Evolutionary conservation across 2,888 invertebrate genomes (phyloP).

Genomic region (Nephrotoma appendiculata): DNA sequence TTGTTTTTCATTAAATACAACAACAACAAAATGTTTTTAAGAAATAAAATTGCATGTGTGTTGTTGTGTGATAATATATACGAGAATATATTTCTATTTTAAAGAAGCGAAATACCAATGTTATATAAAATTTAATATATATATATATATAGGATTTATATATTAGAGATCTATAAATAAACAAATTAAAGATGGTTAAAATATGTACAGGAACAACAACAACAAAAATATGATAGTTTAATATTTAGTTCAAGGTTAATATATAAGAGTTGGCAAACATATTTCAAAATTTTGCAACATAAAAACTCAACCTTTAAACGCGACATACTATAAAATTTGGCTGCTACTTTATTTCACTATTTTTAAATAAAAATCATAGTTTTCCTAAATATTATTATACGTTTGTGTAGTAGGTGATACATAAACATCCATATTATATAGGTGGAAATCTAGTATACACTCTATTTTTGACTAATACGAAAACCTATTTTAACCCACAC

Average conservation of each 20-base stretch:
- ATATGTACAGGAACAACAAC: not conserved
- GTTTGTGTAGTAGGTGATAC: no score
- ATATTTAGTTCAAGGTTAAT: not conserved
- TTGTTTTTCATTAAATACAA: not conserved
- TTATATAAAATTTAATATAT: not conserved
- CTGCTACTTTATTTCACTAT: not conserved
- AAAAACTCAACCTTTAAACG: not conserved
- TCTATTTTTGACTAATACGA: not conserved
- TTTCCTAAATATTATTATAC: not conserved
- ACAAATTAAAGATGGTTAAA: not conserved
- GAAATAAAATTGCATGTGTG: not conserved
- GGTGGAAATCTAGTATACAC: not conserved
- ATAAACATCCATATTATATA: no score
- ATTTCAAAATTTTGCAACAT: not conserved
- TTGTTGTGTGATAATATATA: not conserved
- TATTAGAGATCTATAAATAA: not conserved
- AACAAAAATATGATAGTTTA: not conserved
- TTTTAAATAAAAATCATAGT: not conserved
- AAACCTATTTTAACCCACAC: not conserved
- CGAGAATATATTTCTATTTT: not conserved
- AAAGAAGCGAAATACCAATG: not conserved
- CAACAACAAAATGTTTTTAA: not conserved
- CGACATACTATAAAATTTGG: not conserved
- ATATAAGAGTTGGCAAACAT: not conserved
- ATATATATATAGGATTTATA: not conserved